Conservation (phyloP, 1,140 invertebrate genomes). For the Stegodyphus mimosarum region DNA sequence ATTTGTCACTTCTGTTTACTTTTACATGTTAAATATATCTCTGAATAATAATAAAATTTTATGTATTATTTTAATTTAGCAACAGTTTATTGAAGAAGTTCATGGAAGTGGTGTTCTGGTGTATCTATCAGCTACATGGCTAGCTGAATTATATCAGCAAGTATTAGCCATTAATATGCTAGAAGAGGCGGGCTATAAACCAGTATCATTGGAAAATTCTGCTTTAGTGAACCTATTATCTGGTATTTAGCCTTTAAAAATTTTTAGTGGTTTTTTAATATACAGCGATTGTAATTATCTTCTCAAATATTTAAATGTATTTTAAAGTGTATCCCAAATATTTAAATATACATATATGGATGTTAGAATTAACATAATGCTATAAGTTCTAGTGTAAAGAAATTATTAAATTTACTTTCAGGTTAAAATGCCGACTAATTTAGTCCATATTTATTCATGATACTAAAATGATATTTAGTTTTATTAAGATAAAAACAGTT, state of each 20-base stretch:
- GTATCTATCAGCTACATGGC: slow-evolving; percentile 90
- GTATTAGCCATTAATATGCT: slow-evolving; percentile 82
- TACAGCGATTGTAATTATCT: no score
- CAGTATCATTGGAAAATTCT: slow-evolving; percentile 71
- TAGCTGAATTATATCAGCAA: slow-evolving; percentile 89
- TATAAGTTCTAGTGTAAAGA: no score
- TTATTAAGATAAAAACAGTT: no score
- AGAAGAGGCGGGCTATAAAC: slow-evolving; percentile 76
- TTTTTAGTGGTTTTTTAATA: background rate
- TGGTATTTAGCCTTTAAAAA: slow-evolving; percentile 70
- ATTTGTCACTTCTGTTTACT: background rate
- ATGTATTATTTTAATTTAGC: slow-evolving; percentile 68
- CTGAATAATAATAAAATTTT: background rate
- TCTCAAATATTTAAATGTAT: no score
- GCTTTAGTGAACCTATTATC: slow-evolving; percentile 82
- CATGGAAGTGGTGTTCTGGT: slow-evolving; percentile 90
- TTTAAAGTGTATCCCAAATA: no score
- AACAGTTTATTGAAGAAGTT: slow-evolving; percentile 90
- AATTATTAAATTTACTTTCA: no score
- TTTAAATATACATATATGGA: no score
- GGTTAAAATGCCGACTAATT: no score
- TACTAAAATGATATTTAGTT: no score
- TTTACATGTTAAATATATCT: slow-evolving; percentile 15
- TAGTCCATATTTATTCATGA: no score
- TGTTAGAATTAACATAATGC: no score